Conservation (phyloP, 1,140 invertebrate genomes). For the Drosophila navojoa region DNA sequence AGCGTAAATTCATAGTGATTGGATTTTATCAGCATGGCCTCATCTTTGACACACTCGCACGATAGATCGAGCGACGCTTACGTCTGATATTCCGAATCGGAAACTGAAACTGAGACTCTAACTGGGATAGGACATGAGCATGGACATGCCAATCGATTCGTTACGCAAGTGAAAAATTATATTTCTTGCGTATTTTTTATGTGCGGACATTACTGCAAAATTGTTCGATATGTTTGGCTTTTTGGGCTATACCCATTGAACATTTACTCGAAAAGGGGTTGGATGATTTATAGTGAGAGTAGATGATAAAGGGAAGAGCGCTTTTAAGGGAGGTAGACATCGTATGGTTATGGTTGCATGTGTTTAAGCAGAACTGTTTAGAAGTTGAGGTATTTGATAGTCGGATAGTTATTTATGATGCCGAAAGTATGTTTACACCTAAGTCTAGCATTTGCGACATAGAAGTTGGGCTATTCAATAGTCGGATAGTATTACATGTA, state of each 20-base stretch:
- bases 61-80: conserved; percentile 22
- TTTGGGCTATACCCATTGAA: not conserved
- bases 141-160: conserved; percentile 74
- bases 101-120: conserved; percentile 27
- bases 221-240: conserved; percentile 55
- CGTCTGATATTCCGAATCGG: conserved; percentile 19
- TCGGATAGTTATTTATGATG: no score
- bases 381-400: no score
- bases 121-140: conserved; percentile 39
- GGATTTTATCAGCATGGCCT: conserved; percentile 81
- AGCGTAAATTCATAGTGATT: conserved; percentile 83
- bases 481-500: no score
- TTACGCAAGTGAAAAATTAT: conserved; percentile 83
- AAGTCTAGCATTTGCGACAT: no score
- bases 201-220: conserved; percentile 74
- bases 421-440: no score
- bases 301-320: no score
- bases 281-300: no score
- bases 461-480: no score
- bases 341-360: no score
- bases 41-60: conserved; percentile 75
- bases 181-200: conserved; percentile 75
- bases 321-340: no score
- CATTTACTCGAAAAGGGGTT: no score
- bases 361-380: no score